Evolutionary conservation across 1,140 invertebrate species (phyloP), one percentile per base, ranked within the genome.

Genomic region (Drosophila sturtevanti): DNA sequence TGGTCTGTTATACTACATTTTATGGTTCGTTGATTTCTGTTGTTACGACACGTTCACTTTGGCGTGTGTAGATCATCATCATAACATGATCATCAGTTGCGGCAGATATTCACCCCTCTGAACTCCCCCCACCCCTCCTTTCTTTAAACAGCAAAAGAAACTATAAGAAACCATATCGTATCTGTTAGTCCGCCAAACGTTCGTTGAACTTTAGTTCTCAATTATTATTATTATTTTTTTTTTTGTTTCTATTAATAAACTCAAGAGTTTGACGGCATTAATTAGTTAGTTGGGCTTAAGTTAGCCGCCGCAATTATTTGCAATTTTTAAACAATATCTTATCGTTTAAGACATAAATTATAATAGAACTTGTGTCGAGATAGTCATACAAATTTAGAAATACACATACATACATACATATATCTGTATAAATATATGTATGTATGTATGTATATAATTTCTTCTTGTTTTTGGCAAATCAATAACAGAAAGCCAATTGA

Each of bases 21-120:
- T 82, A 82, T 79, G 82, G 82, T 87, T 87, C 79, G 82, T 79
- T 81, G 82, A 69, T 55, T 82, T 87, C 55, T 70, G 67, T 71
- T 71, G 72, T 81, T 81, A 85, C 80, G 81, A 85, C 81, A 85
- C 81, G 74, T 81, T 77, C 75, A 38, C 54, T 67, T 59, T 63
- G 41, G 41, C 41, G 41, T 38, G 55, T 65, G 58, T 77, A 77
- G 73, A 77, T 76, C 72, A 77, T 70, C 65, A 38, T 44, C 37
- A 65, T 24, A 4, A n/a, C 22, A 48, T 41, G 37, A 62, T 44
- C 59, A 38, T 22, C 18, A 44, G 69, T 63, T 58, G 69, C 59
- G 65, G 59, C 54, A 65, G 72, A 74, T 74, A 67, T 59, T 35
- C 12, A 14, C 21, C 24, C 31, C 12, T 18, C 52, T 18, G 5